phyloP scores from a whole-genome alignment of 2,888 invertebrate genomes.

The Caenorhabditis japonica region DNA sequence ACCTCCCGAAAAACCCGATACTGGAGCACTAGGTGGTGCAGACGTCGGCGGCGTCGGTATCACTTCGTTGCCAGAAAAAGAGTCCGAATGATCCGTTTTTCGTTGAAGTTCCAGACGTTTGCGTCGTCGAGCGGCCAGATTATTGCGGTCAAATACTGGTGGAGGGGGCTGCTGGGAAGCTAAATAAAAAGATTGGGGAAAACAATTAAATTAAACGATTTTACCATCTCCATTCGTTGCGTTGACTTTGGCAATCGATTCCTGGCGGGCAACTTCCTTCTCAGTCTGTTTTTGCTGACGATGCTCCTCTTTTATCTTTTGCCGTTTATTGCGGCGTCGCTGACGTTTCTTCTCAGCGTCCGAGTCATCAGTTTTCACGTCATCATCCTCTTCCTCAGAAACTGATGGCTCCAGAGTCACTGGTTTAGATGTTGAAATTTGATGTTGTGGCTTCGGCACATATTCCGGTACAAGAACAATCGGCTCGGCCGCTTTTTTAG shows the following conservation, averaged over 20 bases:
- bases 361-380: slow-evolving; percentile 6
- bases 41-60: too few species aligned
- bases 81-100: neutral
- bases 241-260: slow-evolving; percentile 20
- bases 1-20: neutral
- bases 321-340: slow-evolving; percentile 15
- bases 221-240: slow-evolving; percentile 7
- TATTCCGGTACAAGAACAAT: too few species aligned
- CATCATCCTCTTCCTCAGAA: slow-evolving; percentile 13
- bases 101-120: slow-evolving; percentile 21
- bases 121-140: slow-evolving; percentile 20
- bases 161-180: neutral
- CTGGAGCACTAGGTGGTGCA: slow-evolving; percentile 3
- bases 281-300: slow-evolving; percentile 12
- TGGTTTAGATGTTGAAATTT: neutral
- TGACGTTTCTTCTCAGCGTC: slow-evolving; percentile 29
- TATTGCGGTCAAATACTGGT: slow-evolving; percentile 28
- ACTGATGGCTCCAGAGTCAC: neutral
- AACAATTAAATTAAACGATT: too few species aligned
- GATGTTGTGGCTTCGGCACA: neutral
- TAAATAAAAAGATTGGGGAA: neutral
- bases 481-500: slow-evolving; percentile 25
- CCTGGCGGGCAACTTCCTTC: slow-evolving; percentile 25
- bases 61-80: too few species aligned
- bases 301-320: slow-evolving; percentile 12